Base-by-base conservation (phyloP, 2,797 vertebrate species). In the Pangasius sanitwongsei region DNA sequence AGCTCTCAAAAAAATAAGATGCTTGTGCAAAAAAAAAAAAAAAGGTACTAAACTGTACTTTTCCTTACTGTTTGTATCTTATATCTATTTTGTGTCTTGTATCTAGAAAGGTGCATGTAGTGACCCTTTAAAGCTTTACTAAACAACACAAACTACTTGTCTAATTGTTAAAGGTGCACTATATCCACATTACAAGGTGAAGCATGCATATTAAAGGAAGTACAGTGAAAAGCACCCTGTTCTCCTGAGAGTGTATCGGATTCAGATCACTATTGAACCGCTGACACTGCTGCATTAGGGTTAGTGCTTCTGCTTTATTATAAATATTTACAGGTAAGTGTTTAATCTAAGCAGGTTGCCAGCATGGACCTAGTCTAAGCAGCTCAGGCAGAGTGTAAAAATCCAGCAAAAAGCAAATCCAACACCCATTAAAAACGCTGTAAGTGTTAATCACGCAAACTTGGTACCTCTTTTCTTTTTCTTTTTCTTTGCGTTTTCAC, bases 401-500 rank as follows among this genome's bases (percentile, higher is more conserved):
- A 31, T 28, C 6, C 77, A 78, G 5, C 28, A 8, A 6, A 15
- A 18, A 57, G 31, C 0, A 80, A 34, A 55, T 34, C 6, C 23
- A 4, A 9, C n/a, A 55, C 2, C 20, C 2, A 11, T 48, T 1
- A n/a, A 28, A 25, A 57, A 37, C 18, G 15, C 15, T 8, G 15
- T n/a, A 11, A 11, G 41, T 67, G n/a, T 83, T 8, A 67, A 48
- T 31, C 15, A n/a, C 41, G 44, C 59, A 57, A 57, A 72, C 31
- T 72, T 28, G 31, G 31, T 74, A 86, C 69, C 85, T 85, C 25
- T 83, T n/a, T 28, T 23, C 4, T 25, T 44, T 48, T 88, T 90
- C n/a, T n/a, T 89, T 89, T 91, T 82, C 34, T 65, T 65, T 83
- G 78, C 41, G 77, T 85, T 89, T 89, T 86, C 78, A 89, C 89